Base-by-base conservation (phyloP, 2,113 vertebrate genomes). In the Etheostoma cragini region DNA sequence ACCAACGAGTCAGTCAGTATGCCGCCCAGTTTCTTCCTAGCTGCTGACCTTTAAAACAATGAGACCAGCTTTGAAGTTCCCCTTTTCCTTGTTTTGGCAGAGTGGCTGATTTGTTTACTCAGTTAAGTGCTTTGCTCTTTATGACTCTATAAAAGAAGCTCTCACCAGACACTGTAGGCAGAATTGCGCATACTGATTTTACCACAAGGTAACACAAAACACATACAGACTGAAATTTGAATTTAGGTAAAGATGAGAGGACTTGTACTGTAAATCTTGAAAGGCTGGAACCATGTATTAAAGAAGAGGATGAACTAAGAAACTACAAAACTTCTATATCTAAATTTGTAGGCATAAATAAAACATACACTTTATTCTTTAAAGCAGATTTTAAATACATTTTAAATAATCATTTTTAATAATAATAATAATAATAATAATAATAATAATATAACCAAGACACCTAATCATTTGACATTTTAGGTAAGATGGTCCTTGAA, bases 51-150 rank as follows among this genome's bases (percentile, higher is more conserved):
- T 88, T 88, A 76, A 86, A 89, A 83, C 13, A 22, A 53, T 85
- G 75, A 79, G 24, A 52, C 74, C 52, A 64, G 60, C 88, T 91
- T 92, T 92, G 87, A 92, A 80, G 87, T 92, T 79, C 71, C 71
- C 24, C 66, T 73, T 81, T 82, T 84, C 86, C 84, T 68, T 78
- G 78, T 88, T 88, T 83, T 62, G 78, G 60, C 75, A 35, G 64
- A 75, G 66, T 7, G 73, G 67, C 71, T 82, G 68, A 87, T 92
- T 91, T 90, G 86, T 90, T 93, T 92, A 89, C 82, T 79, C 72
- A 74, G 72, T 82, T 81, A 87, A 86, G 82, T 77, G 82, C 89
- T 91, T 81, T 87, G 84, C 71, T 87, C 88, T 91, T 93, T 89
- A 92, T 70, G 83, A 81, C 70, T 76, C 88, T 22, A 84, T 91